phyloP scores from a whole-genome alignment of 1,140 invertebrate species.

The Coelopa frigida region DNA sequence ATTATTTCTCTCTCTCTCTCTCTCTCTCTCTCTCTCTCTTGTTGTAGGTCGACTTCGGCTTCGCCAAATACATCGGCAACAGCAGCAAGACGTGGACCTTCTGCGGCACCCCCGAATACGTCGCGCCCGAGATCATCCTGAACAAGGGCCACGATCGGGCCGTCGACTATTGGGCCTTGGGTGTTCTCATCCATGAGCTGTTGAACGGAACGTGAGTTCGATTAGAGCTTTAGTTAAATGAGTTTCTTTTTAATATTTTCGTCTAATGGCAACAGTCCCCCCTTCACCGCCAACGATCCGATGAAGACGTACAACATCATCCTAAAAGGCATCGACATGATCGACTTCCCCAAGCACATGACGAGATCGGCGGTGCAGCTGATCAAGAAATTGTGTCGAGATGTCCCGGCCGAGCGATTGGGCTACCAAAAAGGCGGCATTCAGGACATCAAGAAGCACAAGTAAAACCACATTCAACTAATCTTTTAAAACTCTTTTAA shows the following conservation, averaged over 20 bases:
- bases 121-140: slow-evolving; percentile 68
- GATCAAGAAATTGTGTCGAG: slow-evolving; percentile 81
- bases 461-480: slow-evolving; percentile 49
- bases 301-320: slow-evolving; percentile 84
- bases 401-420: slow-evolving; percentile 83
- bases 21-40: no score
- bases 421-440: slow-evolving; percentile 89
- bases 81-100: slow-evolving; percentile 82
- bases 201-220: slow-evolving; percentile 56
- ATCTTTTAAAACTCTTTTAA: background rate
- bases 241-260: slow-evolving; percentile 12
- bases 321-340: slow-evolving; percentile 80
- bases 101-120: slow-evolving; percentile 72
- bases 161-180: slow-evolving; percentile 77
- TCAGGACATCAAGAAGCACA: slow-evolving; percentile 87
- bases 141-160: slow-evolving; percentile 68
- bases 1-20: no score
- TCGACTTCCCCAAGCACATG: slow-evolving; percentile 75
- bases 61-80: slow-evolving; percentile 70
- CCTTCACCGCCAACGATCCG: slow-evolving; percentile 71
- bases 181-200: slow-evolving; percentile 72
- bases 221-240: background rate
- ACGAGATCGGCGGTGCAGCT: slow-evolving; percentile 72
- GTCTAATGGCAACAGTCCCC: slow-evolving; percentile 51
- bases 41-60: slow-evolving; percentile 65